Evolutionary conservation across 2,797 vertebrate species (phyloP).

Genomic region (Emys orbicularis): DNA sequence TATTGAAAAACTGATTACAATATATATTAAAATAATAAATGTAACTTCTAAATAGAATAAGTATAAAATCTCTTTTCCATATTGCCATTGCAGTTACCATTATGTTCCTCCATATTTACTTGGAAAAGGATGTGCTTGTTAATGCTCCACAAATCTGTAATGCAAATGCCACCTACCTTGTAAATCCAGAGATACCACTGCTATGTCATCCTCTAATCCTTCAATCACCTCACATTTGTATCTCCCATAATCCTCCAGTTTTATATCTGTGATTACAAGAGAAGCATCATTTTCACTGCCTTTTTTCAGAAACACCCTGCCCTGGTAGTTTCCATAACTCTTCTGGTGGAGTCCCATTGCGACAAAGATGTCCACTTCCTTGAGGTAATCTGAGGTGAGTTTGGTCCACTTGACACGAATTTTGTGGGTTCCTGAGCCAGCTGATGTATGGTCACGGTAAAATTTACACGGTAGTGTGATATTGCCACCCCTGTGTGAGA

Average conservation of each 20-base stretch:
- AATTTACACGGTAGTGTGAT: constrained; percentile 91
- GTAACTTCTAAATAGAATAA: not conserved
- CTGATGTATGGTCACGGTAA: constrained; percentile 83
- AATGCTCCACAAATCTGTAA: rapidly evolving
- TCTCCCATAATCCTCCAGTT: constrained; percentile 87
- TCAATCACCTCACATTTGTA: constrained; percentile 93
- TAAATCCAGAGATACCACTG: constrained; percentile 87
- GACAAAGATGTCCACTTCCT: constrained; percentile 90
- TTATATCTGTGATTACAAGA: constrained; percentile 85
- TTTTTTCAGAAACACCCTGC: constrained; percentile 84
- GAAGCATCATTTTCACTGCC: constrained; percentile 87
- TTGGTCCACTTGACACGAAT: constrained; percentile 95
- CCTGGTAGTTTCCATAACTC: constrained; percentile 85
- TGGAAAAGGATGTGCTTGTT: not conserved
- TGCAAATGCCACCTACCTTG: constrained; percentile 71
- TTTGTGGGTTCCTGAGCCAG: constrained; percentile 79
- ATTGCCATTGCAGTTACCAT: not conserved
- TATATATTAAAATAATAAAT: not conserved
- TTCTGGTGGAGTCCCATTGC: constrained; percentile 92
- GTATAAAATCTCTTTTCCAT: not conserved
- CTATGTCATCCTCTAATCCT: constrained; percentile 86
- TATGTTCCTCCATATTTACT: not conserved
- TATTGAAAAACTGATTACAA: not conserved
- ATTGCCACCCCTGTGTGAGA: constrained; percentile 86
- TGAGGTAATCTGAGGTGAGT: constrained; percentile 86